phyloP scores from a whole-genome alignment of 2,113 vertebrate genomes.

The Chloebia gouldiae region DNA sequence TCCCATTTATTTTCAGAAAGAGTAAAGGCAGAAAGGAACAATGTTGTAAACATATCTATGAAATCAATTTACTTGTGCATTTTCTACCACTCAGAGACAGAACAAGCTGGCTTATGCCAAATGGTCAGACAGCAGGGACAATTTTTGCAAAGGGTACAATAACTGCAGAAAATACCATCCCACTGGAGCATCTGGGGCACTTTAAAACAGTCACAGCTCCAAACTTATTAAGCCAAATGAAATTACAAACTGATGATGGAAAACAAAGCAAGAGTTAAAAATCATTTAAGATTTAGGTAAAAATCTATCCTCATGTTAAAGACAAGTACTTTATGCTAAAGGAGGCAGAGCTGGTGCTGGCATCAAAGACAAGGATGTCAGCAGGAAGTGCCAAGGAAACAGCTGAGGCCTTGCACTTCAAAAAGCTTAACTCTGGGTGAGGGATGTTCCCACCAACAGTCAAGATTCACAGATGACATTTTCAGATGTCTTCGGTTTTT shows the following conservation, averaged over 20 bases:
- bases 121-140: neutral
- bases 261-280: neutral
- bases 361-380: constrained; percentile 53
- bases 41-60: neutral
- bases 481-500: constrained; percentile 48
- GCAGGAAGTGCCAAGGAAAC: constrained; percentile 41
- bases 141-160: neutral
- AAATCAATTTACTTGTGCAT: neutral
- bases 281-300: neutral
- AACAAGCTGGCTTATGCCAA: neutral
- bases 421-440: constrained; percentile 46
- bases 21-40: neutral
- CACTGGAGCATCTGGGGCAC: neutral
- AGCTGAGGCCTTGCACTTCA: constrained; percentile 58
- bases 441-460: constrained; percentile 50
- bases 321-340: neutral
- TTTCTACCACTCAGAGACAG: neutral
- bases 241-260: neutral
- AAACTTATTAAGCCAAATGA: neutral
- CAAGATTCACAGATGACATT: constrained; percentile 57
- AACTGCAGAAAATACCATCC: neutral
- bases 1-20: neutral
- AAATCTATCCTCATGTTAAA: neutral
- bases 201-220: neutral
- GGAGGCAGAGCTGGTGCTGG: constrained; percentile 21